Evolutionary conservation across 2,797 vertebrate genomes (phyloP), one percentile per base, ranked within the genome.

Genomic region (Peromyscus melanophrys): DNA sequence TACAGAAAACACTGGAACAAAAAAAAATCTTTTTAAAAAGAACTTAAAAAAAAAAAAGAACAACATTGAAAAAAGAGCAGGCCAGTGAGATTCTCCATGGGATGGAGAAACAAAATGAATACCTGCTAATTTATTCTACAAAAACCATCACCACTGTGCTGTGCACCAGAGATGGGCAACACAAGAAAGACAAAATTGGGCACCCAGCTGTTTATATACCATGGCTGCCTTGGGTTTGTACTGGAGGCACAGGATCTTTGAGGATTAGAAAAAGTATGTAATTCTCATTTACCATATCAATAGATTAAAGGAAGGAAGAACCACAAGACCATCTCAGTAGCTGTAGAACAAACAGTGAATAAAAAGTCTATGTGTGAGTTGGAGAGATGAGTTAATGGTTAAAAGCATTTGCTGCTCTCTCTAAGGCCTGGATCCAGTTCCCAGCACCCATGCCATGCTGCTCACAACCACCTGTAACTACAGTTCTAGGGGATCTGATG

Each of bases 71-170:
- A 57, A 93, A 95, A 43, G 7, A 80, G 55, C 34, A 59, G 25
- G 37, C 85, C 37, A 57, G 46, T 92, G 55, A 57, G 81, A 65
- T 77, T 67, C 89, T 94, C 37, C 81, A 92, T 85, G 84, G 83
- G 57, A 76, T 6, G 76, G 29, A n/a, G 55, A 59, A 61, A 73
- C 57, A 90, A 67, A 92, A 63, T 11, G 27, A 87, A 49, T 8
- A 14, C 27, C 65, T 86, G 43, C 14, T 29, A 37, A 31, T 63
- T 89, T 80, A 52, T 55, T 92, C 63, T n/a, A 40, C 6, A 27
- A 77, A 69, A 69, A 46, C 7, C 8, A 46, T 29, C 52, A 89
- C 34, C 52, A 92, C 27, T 69, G 73, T 8, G 21, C 19, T 9
- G 40, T 73, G 87, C 16, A 34, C 21, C 55, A 86, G 23, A 96